Conservation (phyloP, 2,888 invertebrate species). For the Troglohyphantes excavatus region DNA sequence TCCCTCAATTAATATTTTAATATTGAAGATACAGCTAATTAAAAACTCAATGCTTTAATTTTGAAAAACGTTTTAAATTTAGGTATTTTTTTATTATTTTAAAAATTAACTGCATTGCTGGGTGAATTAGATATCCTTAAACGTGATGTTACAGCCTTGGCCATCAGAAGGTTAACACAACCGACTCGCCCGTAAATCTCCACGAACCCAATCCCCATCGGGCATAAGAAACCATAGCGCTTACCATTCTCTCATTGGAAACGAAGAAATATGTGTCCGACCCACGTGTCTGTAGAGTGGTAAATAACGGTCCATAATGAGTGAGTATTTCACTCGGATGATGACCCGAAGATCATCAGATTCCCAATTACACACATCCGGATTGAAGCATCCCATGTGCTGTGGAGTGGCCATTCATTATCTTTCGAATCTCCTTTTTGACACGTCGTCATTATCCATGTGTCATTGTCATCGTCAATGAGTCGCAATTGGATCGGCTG, state of each 20-base stretch:
- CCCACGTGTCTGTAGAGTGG: not conserved
- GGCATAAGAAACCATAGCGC: too few species aligned
- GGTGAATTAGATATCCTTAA: too few species aligned
- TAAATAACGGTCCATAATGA: slow-evolving; percentile 3
- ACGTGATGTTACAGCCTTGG: too few species aligned
- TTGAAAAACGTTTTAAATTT: too few species aligned
- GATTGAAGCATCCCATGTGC: slow-evolving; percentile 24
- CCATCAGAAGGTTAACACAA: too few species aligned
- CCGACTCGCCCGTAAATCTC: too few species aligned
- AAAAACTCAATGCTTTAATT: too few species aligned
- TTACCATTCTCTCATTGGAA: not conserved
- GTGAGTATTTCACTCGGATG: slow-evolving; percentile 7
- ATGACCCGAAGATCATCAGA: not conserved
- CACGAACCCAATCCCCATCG: too few species aligned
- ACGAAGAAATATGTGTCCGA: not conserved
- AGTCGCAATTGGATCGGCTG: slow-evolving; percentile 27
- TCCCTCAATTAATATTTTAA: too few species aligned
- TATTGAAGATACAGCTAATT: too few species aligned
- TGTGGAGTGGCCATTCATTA: slow-evolving; percentile 24
- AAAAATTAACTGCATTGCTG: too few species aligned
- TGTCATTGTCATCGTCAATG: slow-evolving; percentile 37
- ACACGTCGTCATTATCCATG: slow-evolving; percentile 13
- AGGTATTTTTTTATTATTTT: too few species aligned
- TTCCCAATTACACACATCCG: slow-evolving; percentile 31
- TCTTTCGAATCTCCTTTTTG: slow-evolving; percentile 34